Evolutionary conservation across 2,113 vertebrate genomes (phyloP).

Genomic region (Peromyscus polionotus): DNA sequence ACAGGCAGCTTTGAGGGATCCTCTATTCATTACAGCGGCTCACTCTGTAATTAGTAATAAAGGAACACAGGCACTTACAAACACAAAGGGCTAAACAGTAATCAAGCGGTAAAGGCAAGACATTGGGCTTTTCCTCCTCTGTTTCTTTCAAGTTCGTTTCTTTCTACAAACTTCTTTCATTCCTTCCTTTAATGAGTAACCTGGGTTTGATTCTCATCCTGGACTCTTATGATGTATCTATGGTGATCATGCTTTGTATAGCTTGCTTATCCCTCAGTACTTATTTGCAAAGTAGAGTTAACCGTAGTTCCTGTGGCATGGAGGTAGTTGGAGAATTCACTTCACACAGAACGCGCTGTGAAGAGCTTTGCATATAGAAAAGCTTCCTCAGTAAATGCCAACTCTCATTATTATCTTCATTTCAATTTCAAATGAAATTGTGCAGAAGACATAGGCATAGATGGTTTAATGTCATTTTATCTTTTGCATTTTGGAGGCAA

Average conservation of each 20-base stretch:
- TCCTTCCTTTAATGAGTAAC: conserved; percentile 32
- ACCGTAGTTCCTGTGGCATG: not conserved
- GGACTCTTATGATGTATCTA: not conserved
- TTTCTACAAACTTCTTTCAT: not conserved
- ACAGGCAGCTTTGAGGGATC: conserved; percentile 69
- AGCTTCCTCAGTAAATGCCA: conserved; percentile 27
- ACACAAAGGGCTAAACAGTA: conserved; percentile 70
- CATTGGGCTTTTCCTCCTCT: not conserved
- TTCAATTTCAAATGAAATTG: conserved; percentile 67
- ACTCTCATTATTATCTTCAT: conserved; percentile 38
- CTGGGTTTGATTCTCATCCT: not conserved
- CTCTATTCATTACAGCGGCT: conserved; percentile 64
- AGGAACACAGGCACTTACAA: conserved; percentile 66
- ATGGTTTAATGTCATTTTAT: not conserved
- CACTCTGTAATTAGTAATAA: conserved; percentile 73
- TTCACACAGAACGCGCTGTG: conserved; percentile 15
- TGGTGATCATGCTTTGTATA: conserved; percentile 35
- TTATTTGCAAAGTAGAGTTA: conserved; percentile 26
- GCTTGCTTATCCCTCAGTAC: not conserved
- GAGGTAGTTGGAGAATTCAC: conserved; percentile 12
- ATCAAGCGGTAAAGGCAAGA: conserved; percentile 64
- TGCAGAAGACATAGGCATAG: not conserved
- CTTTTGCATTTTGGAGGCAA: not conserved
- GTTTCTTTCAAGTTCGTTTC: conserved; percentile 54
- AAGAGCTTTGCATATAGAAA: conserved; percentile 14